A percentile compares a stretch with the other conserved stretches of the same genome.
These are phyloP conservation scores for Glyphotaelius pellucidus DNA, from an alignment of 2,888 invertebrate species.

Conservation along the genomic window DNA sequence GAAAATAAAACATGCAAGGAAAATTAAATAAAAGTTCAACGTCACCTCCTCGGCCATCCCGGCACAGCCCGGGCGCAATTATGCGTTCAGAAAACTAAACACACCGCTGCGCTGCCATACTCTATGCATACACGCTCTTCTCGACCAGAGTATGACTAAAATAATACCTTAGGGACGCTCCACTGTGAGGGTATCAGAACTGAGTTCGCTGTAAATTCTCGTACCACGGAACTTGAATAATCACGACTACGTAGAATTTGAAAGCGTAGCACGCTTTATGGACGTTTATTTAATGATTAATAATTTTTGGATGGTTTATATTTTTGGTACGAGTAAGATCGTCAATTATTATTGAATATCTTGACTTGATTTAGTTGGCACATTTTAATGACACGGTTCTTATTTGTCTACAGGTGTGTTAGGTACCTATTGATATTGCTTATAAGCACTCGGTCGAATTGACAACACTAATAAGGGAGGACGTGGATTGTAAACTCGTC, in stretches of 20 bases:
- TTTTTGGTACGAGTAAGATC: not conserved
- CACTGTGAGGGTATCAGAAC: constrained; percentile 28
- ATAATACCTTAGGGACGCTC: constrained; percentile 62
- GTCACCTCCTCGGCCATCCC: constrained; percentile 26
- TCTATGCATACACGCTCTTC: constrained; percentile 33
- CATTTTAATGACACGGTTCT: not conserved
- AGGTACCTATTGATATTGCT: not conserved
- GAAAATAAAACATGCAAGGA: not conserved
- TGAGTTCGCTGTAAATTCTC: not conserved
- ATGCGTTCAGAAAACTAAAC: constrained; percentile 62
- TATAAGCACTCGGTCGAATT: no score
- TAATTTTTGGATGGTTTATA: not conserved
- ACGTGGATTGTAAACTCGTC: no score
- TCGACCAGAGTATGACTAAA: constrained; percentile 58
- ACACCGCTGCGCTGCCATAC: constrained; percentile 53
- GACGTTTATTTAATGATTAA: not conserved
- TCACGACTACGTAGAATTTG: not conserved
- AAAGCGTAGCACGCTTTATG: not conserved
- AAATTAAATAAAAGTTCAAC: not conserved
- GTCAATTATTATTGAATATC: not conserved
- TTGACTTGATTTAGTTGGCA: no score
- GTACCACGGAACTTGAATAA: not conserved
- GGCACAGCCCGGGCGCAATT: constrained; percentile 59
- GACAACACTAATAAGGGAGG: not conserved
- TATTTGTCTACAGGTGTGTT: not conserved